Conservation (phyloP, 2,113 vertebrate species). For the Amphiprion percula region DNA sequence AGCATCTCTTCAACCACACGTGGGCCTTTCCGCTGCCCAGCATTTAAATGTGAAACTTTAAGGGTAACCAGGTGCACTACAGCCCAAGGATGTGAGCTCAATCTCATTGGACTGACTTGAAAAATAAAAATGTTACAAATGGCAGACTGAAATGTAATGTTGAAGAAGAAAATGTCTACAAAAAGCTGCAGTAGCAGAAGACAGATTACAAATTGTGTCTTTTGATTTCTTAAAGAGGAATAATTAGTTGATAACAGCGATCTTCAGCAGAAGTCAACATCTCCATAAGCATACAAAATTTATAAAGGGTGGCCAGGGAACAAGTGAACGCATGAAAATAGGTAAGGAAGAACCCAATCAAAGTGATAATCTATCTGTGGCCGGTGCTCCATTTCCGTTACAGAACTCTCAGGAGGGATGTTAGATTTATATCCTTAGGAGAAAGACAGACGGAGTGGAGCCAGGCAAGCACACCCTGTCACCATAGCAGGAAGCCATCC, state of each 20-base stretch:
- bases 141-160: neutral
- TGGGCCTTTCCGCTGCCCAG: neutral
- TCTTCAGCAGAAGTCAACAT: constrained; percentile 10
- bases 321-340: constrained; percentile 45
- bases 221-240: neutral
- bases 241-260: constrained; percentile 6
- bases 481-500: constrained; percentile 25
- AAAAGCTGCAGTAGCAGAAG: neutral
- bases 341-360: constrained; percentile 60
- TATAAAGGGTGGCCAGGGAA: neutral
- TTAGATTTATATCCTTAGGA: constrained; percentile 64
- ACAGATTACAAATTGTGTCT: neutral
- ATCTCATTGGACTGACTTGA: neutral
- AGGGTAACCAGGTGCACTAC: neutral
- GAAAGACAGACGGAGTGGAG: constrained; percentile 19
- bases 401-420: constrained; percentile 55
- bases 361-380: constrained; percentile 48
- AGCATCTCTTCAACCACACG: no score
- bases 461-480: neutral
- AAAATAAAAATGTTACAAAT: neutral
- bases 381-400: constrained; percentile 55
- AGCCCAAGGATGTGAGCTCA: neutral
- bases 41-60: constrained; percentile 30
- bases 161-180: neutral
- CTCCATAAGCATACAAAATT: neutral